Percentiles rank a stretch among this genome's conserved stretches.
These are phyloP conservation scores for Cyprinodon variegatus DNA, from an alignment of 2,113 vertebrate genomes.

Conservation along the genomic window DNA sequence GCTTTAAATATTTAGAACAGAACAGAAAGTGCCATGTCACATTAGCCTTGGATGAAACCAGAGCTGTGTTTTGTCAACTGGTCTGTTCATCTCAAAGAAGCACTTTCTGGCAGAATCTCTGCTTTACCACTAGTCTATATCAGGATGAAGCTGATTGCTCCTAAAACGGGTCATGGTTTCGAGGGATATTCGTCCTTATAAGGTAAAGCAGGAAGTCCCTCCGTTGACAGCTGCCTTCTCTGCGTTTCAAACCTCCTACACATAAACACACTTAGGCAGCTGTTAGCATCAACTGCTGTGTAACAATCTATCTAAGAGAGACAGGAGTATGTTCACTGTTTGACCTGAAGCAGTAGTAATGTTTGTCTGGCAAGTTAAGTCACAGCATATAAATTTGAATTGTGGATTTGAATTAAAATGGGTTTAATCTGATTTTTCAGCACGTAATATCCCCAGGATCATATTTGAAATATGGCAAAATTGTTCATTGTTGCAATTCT, in stretches of 20 bases:
- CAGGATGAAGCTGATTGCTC: constrained; percentile 53
- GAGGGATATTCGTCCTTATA: constrained; percentile 73
- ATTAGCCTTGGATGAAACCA: constrained; percentile 18
- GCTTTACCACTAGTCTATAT: constrained; percentile 58
- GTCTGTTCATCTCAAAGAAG: constrained; percentile 24
- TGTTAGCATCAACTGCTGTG: constrained; percentile 74
- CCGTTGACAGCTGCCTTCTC: constrained; percentile 74
- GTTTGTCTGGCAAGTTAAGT: neutral
- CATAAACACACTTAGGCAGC: constrained; percentile 59
- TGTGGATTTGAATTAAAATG: neutral
- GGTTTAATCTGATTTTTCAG: neutral
- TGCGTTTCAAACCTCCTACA: constrained; percentile 20
- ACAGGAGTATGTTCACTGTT: constrained; percentile 55
- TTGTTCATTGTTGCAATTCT: neutral
- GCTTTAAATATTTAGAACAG: neutral
- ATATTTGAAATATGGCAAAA: neutral
- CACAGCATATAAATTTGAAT: neutral
- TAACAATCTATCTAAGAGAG: constrained; percentile 32
- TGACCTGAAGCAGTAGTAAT: constrained; percentile 12
- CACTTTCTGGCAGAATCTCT: constrained; percentile 53
- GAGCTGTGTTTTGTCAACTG: constrained; percentile 64
- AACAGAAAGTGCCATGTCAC: constrained; percentile 17
- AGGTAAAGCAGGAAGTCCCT: constrained; percentile 69
- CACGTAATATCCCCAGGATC: no score
- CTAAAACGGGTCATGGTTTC: constrained; percentile 63